A percentile compares a stretch with the other conserved stretches of the same genome.
phyloP scores from a whole-genome alignment of 2,797 vertebrate species.

The Streptopelia turtur region DNA sequence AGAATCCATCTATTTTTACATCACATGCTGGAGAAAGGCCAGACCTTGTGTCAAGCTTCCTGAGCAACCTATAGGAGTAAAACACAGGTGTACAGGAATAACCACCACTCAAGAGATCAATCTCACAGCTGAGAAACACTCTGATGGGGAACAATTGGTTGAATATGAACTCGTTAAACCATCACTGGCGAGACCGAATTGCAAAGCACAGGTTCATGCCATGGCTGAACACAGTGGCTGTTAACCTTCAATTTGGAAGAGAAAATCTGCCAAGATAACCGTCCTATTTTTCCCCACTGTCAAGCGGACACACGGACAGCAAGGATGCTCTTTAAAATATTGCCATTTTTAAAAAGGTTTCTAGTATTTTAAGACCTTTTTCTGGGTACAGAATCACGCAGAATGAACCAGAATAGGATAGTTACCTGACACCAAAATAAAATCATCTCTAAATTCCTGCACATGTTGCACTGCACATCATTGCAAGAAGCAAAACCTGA shows the following conservation, averaged over 20 bases:
- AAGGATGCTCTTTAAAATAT: neutral
- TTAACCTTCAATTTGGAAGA: neutral
- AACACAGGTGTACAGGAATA: accelerated
- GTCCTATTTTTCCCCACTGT: neutral
- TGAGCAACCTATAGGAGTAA: neutral
- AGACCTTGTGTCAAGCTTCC: neutral
- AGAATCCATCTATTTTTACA: accelerated
- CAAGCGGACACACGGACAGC: neutral
- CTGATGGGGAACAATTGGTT: neutral
- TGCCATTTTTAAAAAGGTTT: neutral
- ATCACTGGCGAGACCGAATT: neutral
- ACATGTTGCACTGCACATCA: neutral
- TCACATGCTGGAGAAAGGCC: accelerated
- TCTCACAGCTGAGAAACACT: neutral
- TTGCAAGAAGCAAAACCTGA: neutral
- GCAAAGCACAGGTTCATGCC: neutral
- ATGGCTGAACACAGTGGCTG: neutral
- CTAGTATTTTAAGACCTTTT: neutral
- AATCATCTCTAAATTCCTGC: neutral
- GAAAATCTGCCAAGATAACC: neutral
- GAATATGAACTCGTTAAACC: neutral
- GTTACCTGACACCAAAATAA: neutral
- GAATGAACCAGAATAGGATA: neutral
- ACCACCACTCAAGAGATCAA: neutral
- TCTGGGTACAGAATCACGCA: neutral